Percentiles rank a stretch among this genome's conserved stretches.
Evolutionary conservation across 2,113 vertebrate genomes (phyloP).

Genomic region (Eulacestoma nigropectus): DNA sequence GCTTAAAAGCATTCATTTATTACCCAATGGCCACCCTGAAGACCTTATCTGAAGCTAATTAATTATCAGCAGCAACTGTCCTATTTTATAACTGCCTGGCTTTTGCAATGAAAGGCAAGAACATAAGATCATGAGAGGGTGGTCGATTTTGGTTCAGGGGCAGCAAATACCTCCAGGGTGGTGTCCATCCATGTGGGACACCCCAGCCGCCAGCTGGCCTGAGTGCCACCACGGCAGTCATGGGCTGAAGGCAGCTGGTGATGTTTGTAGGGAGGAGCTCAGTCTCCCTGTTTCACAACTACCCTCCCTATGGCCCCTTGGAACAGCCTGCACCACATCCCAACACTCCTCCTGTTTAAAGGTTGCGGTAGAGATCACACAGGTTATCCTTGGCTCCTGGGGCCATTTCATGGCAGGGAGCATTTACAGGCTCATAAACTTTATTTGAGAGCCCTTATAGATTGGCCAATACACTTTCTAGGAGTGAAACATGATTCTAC

Average conservation of each 20-base stretch:
- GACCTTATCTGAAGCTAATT: background rate
- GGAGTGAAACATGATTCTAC: background rate
- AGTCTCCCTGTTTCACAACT: rapidly evolving
- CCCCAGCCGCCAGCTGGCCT: background rate
- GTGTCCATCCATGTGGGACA: background rate
- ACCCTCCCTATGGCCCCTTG: background rate
- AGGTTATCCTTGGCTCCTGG: background rate
- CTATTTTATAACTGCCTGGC: background rate
- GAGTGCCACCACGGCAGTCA: rapidly evolving
- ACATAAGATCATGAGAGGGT: background rate
- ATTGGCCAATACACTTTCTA: background rate
- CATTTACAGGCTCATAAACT: background rate
- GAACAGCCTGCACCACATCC: background rate
- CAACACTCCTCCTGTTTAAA: background rate
- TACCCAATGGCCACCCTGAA: background rate
- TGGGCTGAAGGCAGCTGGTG: background rate
- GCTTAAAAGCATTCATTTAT: background rate
- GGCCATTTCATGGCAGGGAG: background rate
- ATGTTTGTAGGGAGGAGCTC: background rate
- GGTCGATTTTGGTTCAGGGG: background rate
- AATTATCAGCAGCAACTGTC: background rate
- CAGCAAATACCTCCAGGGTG: background rate
- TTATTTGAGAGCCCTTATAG: background rate
- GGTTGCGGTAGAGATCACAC: background rate
- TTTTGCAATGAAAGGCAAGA: background rate